Evolutionary conservation across 30 jellyfish, hydroid and myxozoan species (phyloP).

Genomic region (Chrysaora quinquecirrha): DNA sequence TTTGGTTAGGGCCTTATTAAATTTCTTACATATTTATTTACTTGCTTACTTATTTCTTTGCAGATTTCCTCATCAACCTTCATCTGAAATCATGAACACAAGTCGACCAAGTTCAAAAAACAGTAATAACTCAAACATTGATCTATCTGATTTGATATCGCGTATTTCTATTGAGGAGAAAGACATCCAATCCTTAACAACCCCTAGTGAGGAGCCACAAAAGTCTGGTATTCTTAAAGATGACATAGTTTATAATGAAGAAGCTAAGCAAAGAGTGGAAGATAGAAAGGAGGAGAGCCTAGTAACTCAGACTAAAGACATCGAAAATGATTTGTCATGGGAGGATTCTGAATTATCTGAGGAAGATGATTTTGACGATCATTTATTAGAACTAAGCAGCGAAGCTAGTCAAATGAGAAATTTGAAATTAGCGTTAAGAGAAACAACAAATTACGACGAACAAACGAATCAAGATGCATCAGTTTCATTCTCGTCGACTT

Average conservation of each 20-base stretch:
- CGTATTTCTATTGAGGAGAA: not conserved
- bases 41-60: not conserved
- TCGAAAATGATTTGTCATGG: not conserved
- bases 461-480: slow-evolving; percentile 14
- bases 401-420: no score
- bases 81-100: no score
- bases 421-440: no score
- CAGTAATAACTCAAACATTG: not conserved
- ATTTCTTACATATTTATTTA: no score
- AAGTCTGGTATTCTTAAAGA: not conserved
- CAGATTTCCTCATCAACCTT: not conserved
- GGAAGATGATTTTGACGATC: no score
- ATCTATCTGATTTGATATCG: not conserved
- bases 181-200: not conserved
- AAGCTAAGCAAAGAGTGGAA: not conserved
- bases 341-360: no score
- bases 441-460: no score
- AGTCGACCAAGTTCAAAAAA: not conserved
- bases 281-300: not conserved
- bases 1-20: no score
- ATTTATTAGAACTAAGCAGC: no score
- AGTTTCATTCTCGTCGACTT: slow-evolving; percentile 57
- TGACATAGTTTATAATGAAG: no score
- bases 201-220: not conserved
- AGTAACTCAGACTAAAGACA: not conserved